A percentile compares a stretch with the other conserved stretches of the same genome.
Conservation (phyloP, 2,888 invertebrate species). For the Epirrita christyi region DNA sequence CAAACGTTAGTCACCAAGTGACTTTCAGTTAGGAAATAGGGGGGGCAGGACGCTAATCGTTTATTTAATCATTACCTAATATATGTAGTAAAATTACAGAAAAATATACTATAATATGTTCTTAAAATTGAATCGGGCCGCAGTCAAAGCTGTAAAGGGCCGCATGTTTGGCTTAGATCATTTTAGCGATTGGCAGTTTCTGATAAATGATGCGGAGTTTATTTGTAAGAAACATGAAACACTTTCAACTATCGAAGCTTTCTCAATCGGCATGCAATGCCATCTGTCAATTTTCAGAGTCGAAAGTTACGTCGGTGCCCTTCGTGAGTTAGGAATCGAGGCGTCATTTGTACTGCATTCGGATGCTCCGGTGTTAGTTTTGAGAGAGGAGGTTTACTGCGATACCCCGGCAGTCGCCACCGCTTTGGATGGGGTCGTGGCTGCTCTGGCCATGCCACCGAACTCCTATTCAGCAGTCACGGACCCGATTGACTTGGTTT, state of each 20-base stretch:
- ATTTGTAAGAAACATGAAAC: constrained; percentile 8
- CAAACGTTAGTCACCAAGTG: too few relatives aligned
- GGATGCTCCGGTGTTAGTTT: constrained; percentile 67
- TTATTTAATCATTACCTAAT: too few relatives aligned
- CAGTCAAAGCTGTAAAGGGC: too few relatives aligned
- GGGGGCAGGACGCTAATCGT: too few relatives aligned
- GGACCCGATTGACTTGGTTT: constrained; percentile 93
- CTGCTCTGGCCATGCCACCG: constrained; percentile 88
- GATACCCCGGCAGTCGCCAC: constrained; percentile 72
- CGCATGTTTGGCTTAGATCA: too few relatives aligned
- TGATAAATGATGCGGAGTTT: constrained; percentile 1
- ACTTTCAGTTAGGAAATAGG: too few relatives aligned
- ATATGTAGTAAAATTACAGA: too few relatives aligned
- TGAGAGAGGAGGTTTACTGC: constrained; percentile 83
- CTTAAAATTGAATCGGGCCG: too few relatives aligned
- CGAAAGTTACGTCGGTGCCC: constrained; percentile 88
- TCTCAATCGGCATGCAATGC: constrained; percentile 24
- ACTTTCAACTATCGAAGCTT: constrained; percentile 18
- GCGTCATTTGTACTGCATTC: constrained; percentile 68
- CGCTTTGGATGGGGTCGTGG: constrained; percentile 77
- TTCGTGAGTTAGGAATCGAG: constrained; percentile 87
- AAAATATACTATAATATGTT: too few relatives aligned
- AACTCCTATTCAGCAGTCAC: constrained; percentile 92
- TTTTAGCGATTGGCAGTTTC: constrained; percentile 1
- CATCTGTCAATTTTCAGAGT: constrained; percentile 74